Base-by-base conservation (phyloP, 2,113 vertebrate genomes). In the Brachyistius frenatus region DNA sequence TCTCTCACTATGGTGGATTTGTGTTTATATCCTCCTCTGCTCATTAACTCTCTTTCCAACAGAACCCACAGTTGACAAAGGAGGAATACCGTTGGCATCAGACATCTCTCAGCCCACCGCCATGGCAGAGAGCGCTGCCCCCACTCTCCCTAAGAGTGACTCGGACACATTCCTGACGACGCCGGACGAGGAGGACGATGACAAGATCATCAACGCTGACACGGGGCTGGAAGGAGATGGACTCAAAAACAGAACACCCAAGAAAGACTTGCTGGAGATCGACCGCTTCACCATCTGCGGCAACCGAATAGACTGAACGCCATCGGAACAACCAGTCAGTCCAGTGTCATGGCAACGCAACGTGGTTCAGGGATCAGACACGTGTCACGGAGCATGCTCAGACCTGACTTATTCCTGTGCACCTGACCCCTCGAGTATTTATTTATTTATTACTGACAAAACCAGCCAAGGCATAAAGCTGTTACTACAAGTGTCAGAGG, bases 261-360 rank as follows among this genome's bases (percentile, higher is more conserved):
- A 99, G 92, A 98, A 98, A 92, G 97, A 99, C 84, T 93, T 99
- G 89, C 66, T 99, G 86, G 98, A 99, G 88, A 98, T 99, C 84
- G 98, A 99, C 94, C 96, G 98, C 90, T 99, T 99, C 93, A 99
- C 98, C 80, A 99, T 99, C 89, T 99, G 98, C 64, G 98, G 98
- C 87, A 99, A 99, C 93, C 94, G 97, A 61, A 99, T 99, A 88
- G 97, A 99, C 96, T 99, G 94, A 93, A 94, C 0, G 64, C 73
- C 60, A 14, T 7, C 16, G n/a, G 7, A 62, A 33, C 44, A n/a
- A 64, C 30, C 47, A 63, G 55, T 49, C 15, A 52, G 39, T 7
- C 73, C 32, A 41, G 47, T 16, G 81, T 80, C 77, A 79, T 66
- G 84, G 65, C 31, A 66, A 41, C 81, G 55, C 80, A 32, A 74